Conservation (phyloP, 2,113 vertebrate species). For the Nansenia antarctica region DNA sequence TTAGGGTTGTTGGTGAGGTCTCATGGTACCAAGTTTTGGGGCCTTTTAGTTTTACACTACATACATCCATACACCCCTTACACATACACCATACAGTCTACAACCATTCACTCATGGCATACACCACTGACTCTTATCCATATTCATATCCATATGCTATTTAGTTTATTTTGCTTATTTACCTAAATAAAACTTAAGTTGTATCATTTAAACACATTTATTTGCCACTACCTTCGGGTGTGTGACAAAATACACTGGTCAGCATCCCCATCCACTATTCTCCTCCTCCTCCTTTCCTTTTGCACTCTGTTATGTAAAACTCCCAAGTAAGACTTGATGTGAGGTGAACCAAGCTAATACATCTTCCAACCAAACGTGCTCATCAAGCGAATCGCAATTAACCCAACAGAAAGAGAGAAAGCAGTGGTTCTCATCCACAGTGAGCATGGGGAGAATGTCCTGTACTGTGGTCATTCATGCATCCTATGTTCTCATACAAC, state of each 20-base stretch:
- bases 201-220: no score
- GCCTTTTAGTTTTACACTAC: no score
- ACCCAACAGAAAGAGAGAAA: slow-evolving; percentile 9
- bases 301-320: slow-evolving; percentile 4
- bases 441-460: background rate
- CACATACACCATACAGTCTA: no score
- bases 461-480: background rate
- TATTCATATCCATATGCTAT: no score
- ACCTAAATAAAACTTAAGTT: no score
- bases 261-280: background rate
- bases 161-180: no score
- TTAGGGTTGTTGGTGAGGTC: no score
- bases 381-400: slow-evolving; percentile 35
- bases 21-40: no score
- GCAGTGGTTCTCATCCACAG: background rate
- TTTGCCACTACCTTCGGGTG: no score
- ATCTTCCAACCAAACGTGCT: slow-evolving; percentile 29
- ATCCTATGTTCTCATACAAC: background rate
- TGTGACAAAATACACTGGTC: background rate
- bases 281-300: background rate
- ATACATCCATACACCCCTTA: no score
- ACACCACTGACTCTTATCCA: no score
- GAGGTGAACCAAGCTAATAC: slow-evolving; percentile 32
- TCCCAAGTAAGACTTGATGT: slow-evolving; percentile 25
- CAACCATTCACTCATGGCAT: no score